Evolutionary conservation across 1,140 invertebrate species (phyloP), one percentile per base, ranked within the genome.

Genomic region (Harlomillsia oculata): DNA sequence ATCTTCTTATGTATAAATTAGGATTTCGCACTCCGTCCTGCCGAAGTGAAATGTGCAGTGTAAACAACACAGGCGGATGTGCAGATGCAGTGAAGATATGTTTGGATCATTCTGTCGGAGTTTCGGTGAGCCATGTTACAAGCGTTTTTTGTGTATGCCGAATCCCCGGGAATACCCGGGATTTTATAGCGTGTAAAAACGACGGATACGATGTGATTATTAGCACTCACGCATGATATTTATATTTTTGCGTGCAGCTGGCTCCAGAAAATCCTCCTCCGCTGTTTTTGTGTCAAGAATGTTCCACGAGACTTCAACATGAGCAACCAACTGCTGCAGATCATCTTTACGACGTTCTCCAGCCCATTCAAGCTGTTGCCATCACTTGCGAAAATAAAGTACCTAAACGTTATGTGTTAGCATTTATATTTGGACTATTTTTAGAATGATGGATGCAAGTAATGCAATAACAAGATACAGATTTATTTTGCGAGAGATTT

Each of bases 321-420:
- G 71, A 74, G 82, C 66, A 75, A 37, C 51, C 48, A 69, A 78
- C 84, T 32, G 70, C 84, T 82, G 73, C 83, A 80, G 13, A 89
- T 71, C 84, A 91, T 70, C 80, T 90, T 66, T 83, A 87, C 66
- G 91, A 95, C 71, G 86, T 97, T 64, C 76, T 96, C 44, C 87
- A 92, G 72, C 94, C 93, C 1, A 91, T 93, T 80, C 87, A 90
- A 69, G 88, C 92, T 77, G 86, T 93, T 13, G 89, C 90, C 1
- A 86, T 89, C 76, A 81, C 88, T 46, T 98, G 95, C 72, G 95
- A 98, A 74, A 97, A 97, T 71, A 97, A 63, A 79, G 90, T 91
- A 72, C 64, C 63, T 44, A 11, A 16, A 52, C 13, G n/a, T 11
- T 3, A 5, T 52, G 50, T 20, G 25, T 9, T 46, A 9, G 28